Evolutionary conservation across 92 coral and sea anemone genomes (phyloP), one percentile per base, ranked within the genome.

Genomic region (Epizoanthus rinbou): DNA sequence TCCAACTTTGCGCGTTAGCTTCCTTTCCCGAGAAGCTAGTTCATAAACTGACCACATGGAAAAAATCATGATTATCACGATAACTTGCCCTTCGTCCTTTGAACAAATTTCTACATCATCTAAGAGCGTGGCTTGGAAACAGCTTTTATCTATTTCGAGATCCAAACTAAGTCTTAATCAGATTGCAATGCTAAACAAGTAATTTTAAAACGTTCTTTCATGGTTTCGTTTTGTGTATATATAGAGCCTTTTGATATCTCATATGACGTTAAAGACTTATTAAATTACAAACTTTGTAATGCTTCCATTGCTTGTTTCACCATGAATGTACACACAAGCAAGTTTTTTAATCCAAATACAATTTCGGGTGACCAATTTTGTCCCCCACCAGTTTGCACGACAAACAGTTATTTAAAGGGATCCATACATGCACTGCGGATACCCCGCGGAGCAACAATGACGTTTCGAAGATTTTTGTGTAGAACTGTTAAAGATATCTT

Each of bases 61-160:
- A 50, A 2, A 50, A 10, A 2, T n/a, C n/a, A n/a, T n/a, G n/a
- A n/a, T 50, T 50, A 50, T 10, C 54, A 13, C 54, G 15, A 50
- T 47, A 47, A 47, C 53, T 8, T 47, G 53, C 53, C 14, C 53
- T 1, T 47, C 8, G 54, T 50, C 54, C 14, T 50, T 50, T 11
- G 54, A 9, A 50, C 16, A 50, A 50, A 50, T 47, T 8, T 47
- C 10, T 47, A 47, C 53, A 47, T 50, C 54, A 50, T 15, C 54
- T 11, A 50, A 50, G 54, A 13, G 1, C 54, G 14, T 50, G 54
- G 54, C 54, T 50, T 13, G 54, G 54, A 50, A 50, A 33, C 33
- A 31, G 41, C 47, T 78, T 76, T 60, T 65, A 74, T 74, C 65
- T 75, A 31, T 75, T 78, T 78, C 57, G 25, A 78, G 43, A 60